Evolutionary conservation across 2,113 vertebrate genomes (phyloP).

Genomic region (Mirounga angustirostris): DNA sequence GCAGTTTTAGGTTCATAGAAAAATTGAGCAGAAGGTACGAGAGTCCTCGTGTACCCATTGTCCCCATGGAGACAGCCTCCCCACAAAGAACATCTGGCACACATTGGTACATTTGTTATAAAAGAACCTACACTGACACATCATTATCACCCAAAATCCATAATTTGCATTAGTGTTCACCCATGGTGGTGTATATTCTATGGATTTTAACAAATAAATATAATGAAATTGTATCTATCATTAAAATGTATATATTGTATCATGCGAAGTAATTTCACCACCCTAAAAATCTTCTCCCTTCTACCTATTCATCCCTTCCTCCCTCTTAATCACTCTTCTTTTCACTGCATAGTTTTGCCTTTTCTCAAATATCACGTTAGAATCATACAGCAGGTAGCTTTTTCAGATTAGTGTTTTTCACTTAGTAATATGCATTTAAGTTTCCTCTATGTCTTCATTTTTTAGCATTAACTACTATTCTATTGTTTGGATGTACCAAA

Average conservation of each 20-base stretch:
- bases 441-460: not conserved
- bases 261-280: not conserved
- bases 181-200: not conserved
- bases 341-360: not conserved
- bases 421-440: not conserved
- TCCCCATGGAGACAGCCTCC: not conserved
- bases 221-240: not conserved
- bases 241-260: not conserved
- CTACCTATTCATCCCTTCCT: not conserved
- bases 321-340: not conserved
- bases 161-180: not conserved
- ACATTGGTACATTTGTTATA: not conserved
- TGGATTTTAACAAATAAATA: not conserved
- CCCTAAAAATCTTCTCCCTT: not conserved
- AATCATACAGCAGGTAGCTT: not conserved
- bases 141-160: not conserved
- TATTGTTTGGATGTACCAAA: not conserved
- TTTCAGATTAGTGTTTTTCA: not conserved
- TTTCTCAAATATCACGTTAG: not conserved
- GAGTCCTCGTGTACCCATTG: not conserved
- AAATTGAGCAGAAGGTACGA: not conserved
- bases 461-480: not conserved
- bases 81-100: not conserved
- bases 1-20: not conserved
- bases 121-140: not conserved